Evolutionary conservation across 2,888 invertebrate genomes (phyloP).

Genomic region (Pemphredon lugubris): DNA sequence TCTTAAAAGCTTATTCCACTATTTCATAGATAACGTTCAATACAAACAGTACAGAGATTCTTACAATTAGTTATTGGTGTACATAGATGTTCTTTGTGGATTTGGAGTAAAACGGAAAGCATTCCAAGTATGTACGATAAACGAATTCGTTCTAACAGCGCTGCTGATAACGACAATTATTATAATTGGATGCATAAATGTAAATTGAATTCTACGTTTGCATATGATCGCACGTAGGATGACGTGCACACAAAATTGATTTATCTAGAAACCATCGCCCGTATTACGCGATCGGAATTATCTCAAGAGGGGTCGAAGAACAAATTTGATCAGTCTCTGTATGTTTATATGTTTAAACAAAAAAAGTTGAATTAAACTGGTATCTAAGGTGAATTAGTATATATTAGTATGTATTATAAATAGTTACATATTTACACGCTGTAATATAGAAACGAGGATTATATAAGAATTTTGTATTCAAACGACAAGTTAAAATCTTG

Average conservation of each 20-base stretch:
- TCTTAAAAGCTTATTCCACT: conserved; percentile 31
- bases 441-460: conserved; percentile 62
- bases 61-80: conserved; percentile 15
- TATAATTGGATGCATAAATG: background rate
- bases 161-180: background rate
- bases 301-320: background rate
- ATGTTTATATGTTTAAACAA: conserved; percentile 40
- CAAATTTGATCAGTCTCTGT: conserved; percentile 32
- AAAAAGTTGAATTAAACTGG: no score
- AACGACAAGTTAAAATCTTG: conserved; percentile 31
- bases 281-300: conserved; percentile 3
- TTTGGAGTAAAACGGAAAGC: background rate
- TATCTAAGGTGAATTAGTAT: conserved; percentile 52
- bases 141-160: conserved; percentile 2
- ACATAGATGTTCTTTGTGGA: conserved; percentile 9
- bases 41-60: conserved; percentile 45
- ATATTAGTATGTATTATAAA: conserved; percentile 61
- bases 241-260: conserved; percentile 39
- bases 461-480: conserved; percentile 52
- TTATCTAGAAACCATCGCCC: conserved; percentile 16
- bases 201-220: conserved; percentile 14
- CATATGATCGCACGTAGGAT: conserved; percentile 15
- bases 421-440: conserved; percentile 56
- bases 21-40: conserved; percentile 21
- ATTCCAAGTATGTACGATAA: conserved; percentile 3